Base-by-base conservation (phyloP, 2,888 invertebrate genomes). In the Chromoteleia sp. region DNA sequence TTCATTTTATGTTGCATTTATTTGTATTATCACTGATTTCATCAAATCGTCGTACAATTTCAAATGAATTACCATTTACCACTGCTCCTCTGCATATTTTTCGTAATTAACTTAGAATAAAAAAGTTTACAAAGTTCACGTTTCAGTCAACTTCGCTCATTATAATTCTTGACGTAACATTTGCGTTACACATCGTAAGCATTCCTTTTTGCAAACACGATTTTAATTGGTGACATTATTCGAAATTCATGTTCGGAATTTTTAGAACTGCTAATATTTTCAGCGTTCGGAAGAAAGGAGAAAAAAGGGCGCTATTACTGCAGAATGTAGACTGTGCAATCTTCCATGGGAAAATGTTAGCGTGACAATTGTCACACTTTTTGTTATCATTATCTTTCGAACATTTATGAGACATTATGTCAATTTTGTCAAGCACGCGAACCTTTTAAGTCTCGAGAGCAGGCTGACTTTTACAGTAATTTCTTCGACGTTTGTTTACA, bases 321-420 rank as follows among this genome's bases (percentile, higher is more conserved):
- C 59, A 71, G 14, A 73, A 50, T 30, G 61, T 43, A 50, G 61
- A 25, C 25, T 54, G n/a, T n/a, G 15, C 14, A 54, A 56, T 65
- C 48, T 25, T 56, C 58, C 43, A 48, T 65, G 65, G 58, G 58
- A 75, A 75, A 75, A 75, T 58, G 45, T 45, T 58, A 30, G 58
- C 75, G 75, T 75, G 75, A 67, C 75, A 65, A 65, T 65, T 75
- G 75, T 75, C 65, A 74, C 74, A 75, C 58, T 56, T 75, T 75
- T 75, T 75, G 39, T 25, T 5, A n/a, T 48, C 43, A 58, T 75
- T 41, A 58, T 41, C n/a, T 29, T 17, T 29, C 33, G 2, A 65
- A 75, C 75, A 65, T 65, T 75, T 65, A 75, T 56, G 74, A 25
- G 45, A 56, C 63, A 74, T 74, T 74, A 74, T 58, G 65, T 50